These are phyloP conservation scores for Ctenoplectra terminalis DNA, from an alignment of 1,140 invertebrate species.

Conservation along the genomic window DNA sequence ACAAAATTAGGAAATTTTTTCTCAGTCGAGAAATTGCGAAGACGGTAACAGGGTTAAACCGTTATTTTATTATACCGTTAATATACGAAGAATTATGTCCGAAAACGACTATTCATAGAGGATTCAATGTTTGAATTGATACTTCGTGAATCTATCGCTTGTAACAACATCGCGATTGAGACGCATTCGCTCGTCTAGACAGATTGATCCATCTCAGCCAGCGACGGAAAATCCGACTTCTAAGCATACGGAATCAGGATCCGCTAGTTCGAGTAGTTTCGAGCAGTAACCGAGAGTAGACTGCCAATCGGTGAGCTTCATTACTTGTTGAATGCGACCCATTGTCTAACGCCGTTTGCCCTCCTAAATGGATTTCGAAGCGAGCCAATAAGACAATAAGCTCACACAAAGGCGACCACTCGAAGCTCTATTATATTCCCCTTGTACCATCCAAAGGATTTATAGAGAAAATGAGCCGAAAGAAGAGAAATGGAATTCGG, in stretches of 20 bases:
- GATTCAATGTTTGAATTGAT: neutral
- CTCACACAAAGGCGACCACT: conserved; percentile 61
- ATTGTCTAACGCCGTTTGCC: conserved; percentile 68
- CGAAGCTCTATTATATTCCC: conserved; percentile 51
- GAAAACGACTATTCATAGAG: neutral
- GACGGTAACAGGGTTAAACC: too few relatives aligned
- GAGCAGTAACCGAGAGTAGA: conserved; percentile 44
- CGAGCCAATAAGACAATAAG: conserved; percentile 70
- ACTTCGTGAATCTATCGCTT: neutral
- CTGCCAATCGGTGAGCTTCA: conserved; percentile 64
- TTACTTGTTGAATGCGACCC: conserved; percentile 70
- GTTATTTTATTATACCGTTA: neutral
- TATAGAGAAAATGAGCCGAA: conserved; percentile 49
- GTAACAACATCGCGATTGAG: conserved; percentile 33
- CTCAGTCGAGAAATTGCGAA: too few relatives aligned
- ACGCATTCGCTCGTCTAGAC: conserved; percentile 27
- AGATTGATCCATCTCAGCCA: conserved; percentile 27
- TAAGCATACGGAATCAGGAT: conserved; percentile 45
- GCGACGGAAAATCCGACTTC: conserved; percentile 39
- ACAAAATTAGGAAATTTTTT: too few relatives aligned
- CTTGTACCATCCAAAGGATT: conserved; percentile 42
- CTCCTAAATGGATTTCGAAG: conserved; percentile 71
- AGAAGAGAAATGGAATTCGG: neutral
- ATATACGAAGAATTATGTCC: too few relatives aligned
- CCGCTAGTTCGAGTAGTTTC: conserved; percentile 42